These are phyloP conservation scores for Tupaia chinensis DNA, from an alignment of 2,113 vertebrate genomes.

Conservation along the genomic window DNA sequence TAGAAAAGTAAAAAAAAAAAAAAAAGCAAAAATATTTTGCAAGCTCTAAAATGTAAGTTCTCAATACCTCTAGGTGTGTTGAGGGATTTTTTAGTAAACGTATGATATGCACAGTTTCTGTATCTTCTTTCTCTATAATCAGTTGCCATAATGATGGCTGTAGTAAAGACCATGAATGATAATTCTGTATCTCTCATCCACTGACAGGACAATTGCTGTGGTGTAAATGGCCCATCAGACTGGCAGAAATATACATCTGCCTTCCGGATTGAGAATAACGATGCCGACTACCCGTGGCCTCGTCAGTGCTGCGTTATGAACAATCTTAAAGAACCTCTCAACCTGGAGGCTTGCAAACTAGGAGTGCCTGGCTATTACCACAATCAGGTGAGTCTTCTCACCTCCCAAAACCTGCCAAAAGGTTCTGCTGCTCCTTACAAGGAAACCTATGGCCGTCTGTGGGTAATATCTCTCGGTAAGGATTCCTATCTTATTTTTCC, in stretches of 20 bases:
- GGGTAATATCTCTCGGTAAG: background rate
- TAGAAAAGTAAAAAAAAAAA: background rate
- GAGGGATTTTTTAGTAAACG: background rate
- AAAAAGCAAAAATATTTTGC: background rate
- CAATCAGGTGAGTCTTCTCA: constrained; percentile 75
- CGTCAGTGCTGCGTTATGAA: constrained; percentile 86
- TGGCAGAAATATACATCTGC: constrained; percentile 87
- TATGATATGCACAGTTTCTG: background rate
- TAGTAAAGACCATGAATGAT: background rate
- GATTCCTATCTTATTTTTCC: background rate
- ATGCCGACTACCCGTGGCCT: constrained; percentile 90
- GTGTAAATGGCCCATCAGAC: constrained; percentile 86
- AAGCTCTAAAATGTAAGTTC: constrained; percentile 11
- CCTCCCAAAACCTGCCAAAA: background rate
- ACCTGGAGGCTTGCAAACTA: constrained; percentile 87
- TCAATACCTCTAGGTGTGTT: background rate
- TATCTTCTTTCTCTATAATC: background rate
- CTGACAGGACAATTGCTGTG: constrained; percentile 88
- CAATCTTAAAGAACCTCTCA: constrained; percentile 67
- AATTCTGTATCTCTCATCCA: background rate
- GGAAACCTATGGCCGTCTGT: background rate
- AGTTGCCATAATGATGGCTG: background rate
- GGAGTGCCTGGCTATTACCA: constrained; percentile 87
- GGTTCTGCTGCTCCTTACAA: background rate
- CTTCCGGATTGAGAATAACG: constrained; percentile 76